A percentile compares a stretch with the other conserved stretches of the same genome.
phyloP scores from a whole-genome alignment of 2,113 vertebrate genomes.

The Nipponia nippon region DNA sequence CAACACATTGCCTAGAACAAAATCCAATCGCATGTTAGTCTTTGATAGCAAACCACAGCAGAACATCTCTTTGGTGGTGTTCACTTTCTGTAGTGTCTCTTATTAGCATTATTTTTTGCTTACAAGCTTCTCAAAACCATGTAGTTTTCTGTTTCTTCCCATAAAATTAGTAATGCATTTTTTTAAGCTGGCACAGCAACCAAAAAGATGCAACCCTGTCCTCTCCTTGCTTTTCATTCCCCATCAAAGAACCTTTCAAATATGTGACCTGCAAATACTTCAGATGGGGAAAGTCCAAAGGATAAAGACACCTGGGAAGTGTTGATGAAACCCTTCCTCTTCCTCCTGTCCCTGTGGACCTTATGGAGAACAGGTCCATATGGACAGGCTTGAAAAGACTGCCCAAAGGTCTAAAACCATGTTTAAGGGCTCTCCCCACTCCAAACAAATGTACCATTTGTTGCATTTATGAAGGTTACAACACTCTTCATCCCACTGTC shows the following conservation, averaged over 20 bases:
- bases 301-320: neutral
- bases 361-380: neutral
- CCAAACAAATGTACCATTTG: neutral
- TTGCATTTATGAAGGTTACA: neutral
- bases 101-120: neutral
- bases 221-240: neutral
- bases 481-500: neutral
- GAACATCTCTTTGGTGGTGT: neutral
- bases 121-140: neutral
- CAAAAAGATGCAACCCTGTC: neutral
- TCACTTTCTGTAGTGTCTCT: neutral
- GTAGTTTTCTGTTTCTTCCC: neutral
- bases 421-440: neutral
- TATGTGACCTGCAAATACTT: neutral
- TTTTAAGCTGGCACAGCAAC: neutral
- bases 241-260: neutral
- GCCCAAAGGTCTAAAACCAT: neutral
- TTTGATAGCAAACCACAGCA: neutral
- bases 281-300: neutral
- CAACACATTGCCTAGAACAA: neutral
- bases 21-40: neutral
- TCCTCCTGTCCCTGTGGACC: neutral
- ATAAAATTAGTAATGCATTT: neutral
- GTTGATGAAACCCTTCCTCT: neutral
- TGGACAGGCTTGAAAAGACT: neutral